These are phyloP conservation scores for Pandemis corylana DNA, from an alignment of 2,888 invertebrate species.

Conservation along the genomic window DNA sequence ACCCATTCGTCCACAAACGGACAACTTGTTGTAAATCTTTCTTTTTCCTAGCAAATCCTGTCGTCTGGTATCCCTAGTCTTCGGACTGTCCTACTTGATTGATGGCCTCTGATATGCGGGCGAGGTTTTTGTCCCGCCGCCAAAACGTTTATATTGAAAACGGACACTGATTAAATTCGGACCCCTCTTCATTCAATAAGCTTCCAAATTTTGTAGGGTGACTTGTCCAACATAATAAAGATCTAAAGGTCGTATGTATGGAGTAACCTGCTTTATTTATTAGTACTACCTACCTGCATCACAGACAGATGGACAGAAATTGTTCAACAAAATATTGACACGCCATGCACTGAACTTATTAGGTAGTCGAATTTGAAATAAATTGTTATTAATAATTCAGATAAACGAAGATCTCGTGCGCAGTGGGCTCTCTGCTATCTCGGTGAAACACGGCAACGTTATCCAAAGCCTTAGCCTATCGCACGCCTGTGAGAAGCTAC, in stretches of 20 bases:
- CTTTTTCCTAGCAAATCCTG: background rate
- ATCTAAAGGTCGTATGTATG: slow-evolving; percentile 5
- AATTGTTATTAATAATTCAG: slow-evolving; percentile 49
- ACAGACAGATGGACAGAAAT: no score
- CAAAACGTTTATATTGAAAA: slow-evolving; percentile 48
- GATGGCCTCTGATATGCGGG: slow-evolving; percentile 45
- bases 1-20: no score
- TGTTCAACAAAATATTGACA: no score
- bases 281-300: no score
- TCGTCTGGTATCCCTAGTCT: background rate
- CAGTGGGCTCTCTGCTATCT: slow-evolving; percentile 77
- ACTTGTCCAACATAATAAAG: slow-evolving; percentile 26
- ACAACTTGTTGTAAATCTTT: background rate
- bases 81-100: slow-evolving; percentile 42
- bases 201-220: slow-evolving; percentile 19
- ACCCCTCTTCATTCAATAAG: slow-evolving; percentile 33
- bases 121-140: slow-evolving; percentile 46
- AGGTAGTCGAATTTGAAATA: no score
- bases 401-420: slow-evolving; percentile 76
- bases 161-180: slow-evolving; percentile 47
- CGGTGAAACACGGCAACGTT: slow-evolving; percentile 75
- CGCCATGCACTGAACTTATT: no score
- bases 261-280: background rate
- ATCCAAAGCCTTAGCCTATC: slow-evolving; percentile 74
- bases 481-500: slow-evolving; percentile 67